Conservation (phyloP, 2,113 vertebrate species). For the Thinocorus orbignyianus region DNA sequence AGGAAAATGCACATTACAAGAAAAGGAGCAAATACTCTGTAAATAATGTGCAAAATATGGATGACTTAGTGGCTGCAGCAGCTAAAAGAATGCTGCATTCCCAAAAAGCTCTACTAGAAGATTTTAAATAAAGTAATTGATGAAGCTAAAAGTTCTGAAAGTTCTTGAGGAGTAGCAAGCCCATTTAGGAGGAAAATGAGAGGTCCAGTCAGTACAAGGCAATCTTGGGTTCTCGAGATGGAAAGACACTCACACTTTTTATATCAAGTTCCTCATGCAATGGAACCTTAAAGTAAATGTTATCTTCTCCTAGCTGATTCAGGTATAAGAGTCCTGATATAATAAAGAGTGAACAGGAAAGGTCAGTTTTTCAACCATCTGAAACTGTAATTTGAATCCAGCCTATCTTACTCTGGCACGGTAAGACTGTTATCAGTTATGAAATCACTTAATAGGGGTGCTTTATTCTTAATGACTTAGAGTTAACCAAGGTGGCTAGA, state of each 20-base stretch:
- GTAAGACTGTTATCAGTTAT: neutral
- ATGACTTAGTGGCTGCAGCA: neutral
- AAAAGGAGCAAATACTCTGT: neutral
- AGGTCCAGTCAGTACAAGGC: neutral
- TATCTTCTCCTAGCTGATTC: neutral
- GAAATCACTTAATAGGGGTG: slow-evolving; percentile 11
- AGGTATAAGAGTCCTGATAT: neutral
- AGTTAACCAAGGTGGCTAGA: neutral
- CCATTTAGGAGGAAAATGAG: neutral
- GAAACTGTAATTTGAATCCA: neutral
- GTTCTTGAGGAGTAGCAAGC: neutral
- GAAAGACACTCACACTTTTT: neutral
- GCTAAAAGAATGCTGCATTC: neutral
- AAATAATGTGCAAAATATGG: neutral
- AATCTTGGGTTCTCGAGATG: neutral
- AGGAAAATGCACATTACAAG: neutral
- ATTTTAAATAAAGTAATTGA: neutral
- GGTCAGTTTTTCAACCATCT: neutral
- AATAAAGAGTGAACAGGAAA: neutral
- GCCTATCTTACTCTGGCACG: neutral
- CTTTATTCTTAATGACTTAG: slow-evolving; percentile 5
- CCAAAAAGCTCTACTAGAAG: neutral
- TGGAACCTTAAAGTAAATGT: neutral
- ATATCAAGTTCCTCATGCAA: neutral
- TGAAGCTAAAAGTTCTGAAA: neutral